Percentiles rank a stretch among this genome's conserved stretches.
phyloP scores from a whole-genome alignment of 2,888 invertebrate genomes.

The Phorcus lineatus region DNA sequence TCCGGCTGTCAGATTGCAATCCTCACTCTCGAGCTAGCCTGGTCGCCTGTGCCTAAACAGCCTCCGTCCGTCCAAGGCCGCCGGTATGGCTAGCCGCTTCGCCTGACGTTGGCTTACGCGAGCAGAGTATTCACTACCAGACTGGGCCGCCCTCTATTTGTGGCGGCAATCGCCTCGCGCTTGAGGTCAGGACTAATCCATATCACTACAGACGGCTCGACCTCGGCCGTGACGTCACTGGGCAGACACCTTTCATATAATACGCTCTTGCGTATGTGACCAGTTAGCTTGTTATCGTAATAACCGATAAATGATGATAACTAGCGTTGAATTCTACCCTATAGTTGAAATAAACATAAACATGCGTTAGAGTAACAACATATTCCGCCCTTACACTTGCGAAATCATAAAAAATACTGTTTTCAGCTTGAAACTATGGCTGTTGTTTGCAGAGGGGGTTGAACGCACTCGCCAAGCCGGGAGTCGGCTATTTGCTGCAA shows the following conservation, averaged over 20 bases:
- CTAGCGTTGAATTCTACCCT: no score
- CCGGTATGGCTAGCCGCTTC: slow-evolving; percentile 13
- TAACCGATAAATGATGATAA: neutral
- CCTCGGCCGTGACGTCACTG: slow-evolving; percentile 58
- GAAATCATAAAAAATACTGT: neutral
- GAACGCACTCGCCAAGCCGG: neutral
- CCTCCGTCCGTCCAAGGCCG: neutral
- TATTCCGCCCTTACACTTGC: no score
- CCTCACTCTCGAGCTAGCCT: no score
- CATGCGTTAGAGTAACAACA: no score
- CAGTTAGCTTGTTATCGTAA: slow-evolving; percentile 2
- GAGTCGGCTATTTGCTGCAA: slow-evolving; percentile 8
- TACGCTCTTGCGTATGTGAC: slow-evolving; percentile 29
- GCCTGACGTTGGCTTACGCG: slow-evolving; percentile 14
- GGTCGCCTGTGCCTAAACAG: no score
- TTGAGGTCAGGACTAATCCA: slow-evolving; percentile 27
- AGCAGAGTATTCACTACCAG: slow-evolving; percentile 3
- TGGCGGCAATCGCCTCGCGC: slow-evolving; percentile 27
- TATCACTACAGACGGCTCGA: slow-evolving; percentile 48
- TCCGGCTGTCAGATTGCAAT: no score
- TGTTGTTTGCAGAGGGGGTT: slow-evolving; percentile 7
- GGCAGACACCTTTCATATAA: slow-evolving; percentile 57
- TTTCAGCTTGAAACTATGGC: slow-evolving; percentile 8
- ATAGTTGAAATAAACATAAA: no score
- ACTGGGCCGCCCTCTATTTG: slow-evolving; percentile 26